Evolutionary conservation across 2,797 vertebrate genomes (phyloP).

Genomic region (Myotis findleyi): DNA sequence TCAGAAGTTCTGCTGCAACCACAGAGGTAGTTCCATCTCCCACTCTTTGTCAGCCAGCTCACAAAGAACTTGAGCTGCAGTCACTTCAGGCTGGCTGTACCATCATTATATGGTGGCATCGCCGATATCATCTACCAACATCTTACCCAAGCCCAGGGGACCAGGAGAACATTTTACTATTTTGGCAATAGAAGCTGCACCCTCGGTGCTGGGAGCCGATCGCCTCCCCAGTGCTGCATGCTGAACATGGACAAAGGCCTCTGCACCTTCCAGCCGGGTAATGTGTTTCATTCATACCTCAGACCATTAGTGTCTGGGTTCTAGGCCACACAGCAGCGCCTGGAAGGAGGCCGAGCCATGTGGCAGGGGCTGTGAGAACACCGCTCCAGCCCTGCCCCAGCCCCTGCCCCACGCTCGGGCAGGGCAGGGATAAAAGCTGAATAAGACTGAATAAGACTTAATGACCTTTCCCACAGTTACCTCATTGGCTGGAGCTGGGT

Average conservation of each 20-base stretch:
- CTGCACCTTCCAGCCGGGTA: background rate
- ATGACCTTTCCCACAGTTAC: background rate
- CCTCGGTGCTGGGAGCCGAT: slow-evolving; percentile 83
- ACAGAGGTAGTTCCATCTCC: slow-evolving; percentile 98
- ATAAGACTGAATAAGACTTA: background rate
- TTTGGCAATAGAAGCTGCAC: slow-evolving; percentile 96
- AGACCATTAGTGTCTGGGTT: background rate
- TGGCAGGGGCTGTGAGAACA: background rate
- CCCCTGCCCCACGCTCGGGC: background rate
- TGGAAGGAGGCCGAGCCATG: background rate
- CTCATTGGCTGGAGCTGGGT: background rate
- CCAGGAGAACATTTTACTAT: slow-evolving; percentile 98
- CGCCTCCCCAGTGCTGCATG: background rate
- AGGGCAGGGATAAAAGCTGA: background rate
- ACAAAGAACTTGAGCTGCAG: slow-evolving; percentile 96
- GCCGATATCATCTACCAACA: slow-evolving; percentile 98
- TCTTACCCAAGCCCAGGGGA: slow-evolving; percentile 97
- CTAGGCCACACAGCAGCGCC: background rate
- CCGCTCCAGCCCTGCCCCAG: background rate
- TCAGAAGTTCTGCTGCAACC: slow-evolving; percentile 97
- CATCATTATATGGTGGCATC: slow-evolving; percentile 96
- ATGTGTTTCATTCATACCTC: background rate
- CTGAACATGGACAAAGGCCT: background rate
- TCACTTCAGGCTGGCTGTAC: slow-evolving; percentile 97
- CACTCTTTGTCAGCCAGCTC: slow-evolving; percentile 98